Evolutionary conservation across 1,140 invertebrate genomes (phyloP).

Genomic region (Eumeta japonica): DNA sequence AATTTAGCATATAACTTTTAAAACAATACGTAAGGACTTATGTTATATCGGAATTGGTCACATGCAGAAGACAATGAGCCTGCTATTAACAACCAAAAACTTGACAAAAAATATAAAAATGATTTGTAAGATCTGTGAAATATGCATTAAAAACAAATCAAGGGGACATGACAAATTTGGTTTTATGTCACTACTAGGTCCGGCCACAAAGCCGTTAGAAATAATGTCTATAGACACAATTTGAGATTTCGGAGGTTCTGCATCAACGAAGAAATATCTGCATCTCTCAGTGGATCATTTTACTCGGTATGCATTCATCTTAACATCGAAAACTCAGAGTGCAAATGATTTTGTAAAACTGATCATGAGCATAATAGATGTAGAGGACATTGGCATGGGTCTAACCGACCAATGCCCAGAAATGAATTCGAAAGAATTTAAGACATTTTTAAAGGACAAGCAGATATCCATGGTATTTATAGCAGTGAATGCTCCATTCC

Average conservation of each 20-base stretch:
- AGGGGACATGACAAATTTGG: slow-evolving; percentile 12
- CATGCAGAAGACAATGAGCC: slow-evolving; percentile 7
- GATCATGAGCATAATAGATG: slow-evolving; percentile 8
- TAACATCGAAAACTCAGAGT: slow-evolving; percentile 12
- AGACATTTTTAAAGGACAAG: slow-evolving; percentile 28
- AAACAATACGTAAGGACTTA: slow-evolving; percentile 2
- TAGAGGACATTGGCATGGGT: slow-evolving; percentile 9
- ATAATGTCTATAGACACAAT: slow-evolving; percentile 17
- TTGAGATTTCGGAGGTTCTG: slow-evolving; percentile 14
- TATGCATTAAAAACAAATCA: too few relatives aligned
- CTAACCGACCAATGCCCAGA: slow-evolving; percentile 17
- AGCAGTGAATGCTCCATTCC: slow-evolving; percentile 13
- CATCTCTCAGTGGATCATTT: too few relatives aligned
- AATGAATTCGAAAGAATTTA: slow-evolving; percentile 23
- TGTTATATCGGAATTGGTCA: slow-evolving; percentile 10
- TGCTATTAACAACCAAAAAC: slow-evolving; percentile 8
- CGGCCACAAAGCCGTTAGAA: too few relatives aligned
- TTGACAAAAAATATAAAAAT: slow-evolving; percentile 9
- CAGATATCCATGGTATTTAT: slow-evolving; percentile 15
- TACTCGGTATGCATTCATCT: slow-evolving; percentile 14
- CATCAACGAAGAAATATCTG: slow-evolving; percentile 17
- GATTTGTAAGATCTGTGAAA: too few relatives aligned
- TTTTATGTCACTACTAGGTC: slow-evolving; percentile 25
- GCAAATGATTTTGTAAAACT: slow-evolving; percentile 34
- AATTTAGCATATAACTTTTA: slow-evolving; percentile 7